These are phyloP conservation scores for Geopemphigus sp. DNA, from an alignment of 1,140 invertebrate species.

Conservation along the genomic window DNA sequence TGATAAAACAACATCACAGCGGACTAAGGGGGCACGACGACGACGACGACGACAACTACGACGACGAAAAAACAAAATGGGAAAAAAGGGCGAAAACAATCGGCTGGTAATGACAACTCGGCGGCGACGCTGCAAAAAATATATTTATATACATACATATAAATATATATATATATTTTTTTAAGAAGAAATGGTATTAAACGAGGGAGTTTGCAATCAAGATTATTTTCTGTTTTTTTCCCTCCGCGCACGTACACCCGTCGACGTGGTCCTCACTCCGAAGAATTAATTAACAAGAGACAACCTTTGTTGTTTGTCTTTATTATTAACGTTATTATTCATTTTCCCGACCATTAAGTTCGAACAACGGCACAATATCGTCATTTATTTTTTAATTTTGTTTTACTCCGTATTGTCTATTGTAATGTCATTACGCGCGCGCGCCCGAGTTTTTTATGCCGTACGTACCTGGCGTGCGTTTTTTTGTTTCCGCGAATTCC, in stretches of 20 bases:
- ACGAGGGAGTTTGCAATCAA: constrained; percentile 49
- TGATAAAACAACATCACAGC: constrained; percentile 28
- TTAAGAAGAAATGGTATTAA: constrained; percentile 45
- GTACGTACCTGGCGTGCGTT: neutral
- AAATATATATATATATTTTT: constrained; percentile 11
- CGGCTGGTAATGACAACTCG: constrained; percentile 48
- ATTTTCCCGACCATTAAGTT: constrained; percentile 49
- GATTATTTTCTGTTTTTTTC: constrained; percentile 50
- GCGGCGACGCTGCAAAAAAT: constrained; percentile 16
- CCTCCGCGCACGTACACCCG: neutral
- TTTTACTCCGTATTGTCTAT: constrained; percentile 49
- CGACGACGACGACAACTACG: neutral
- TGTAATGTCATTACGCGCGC: constrained; percentile 43
- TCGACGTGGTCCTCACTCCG: constrained; percentile 12
- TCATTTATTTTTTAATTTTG: constrained; percentile 50
- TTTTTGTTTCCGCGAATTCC: neutral
- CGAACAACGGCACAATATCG: constrained; percentile 48
- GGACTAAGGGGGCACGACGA: neutral
- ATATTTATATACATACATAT: constrained; percentile 8
- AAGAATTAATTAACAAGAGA: constrained; percentile 50
- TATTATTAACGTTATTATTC: constrained; percentile 50
- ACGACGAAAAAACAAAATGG: neutral
- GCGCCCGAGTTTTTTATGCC: no score
- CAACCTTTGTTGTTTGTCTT: constrained; percentile 50
- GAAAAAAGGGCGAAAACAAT: constrained; percentile 45